Conservation (phyloP, 2,888 invertebrate genomes). For the Dendrolimus houi region DNA sequence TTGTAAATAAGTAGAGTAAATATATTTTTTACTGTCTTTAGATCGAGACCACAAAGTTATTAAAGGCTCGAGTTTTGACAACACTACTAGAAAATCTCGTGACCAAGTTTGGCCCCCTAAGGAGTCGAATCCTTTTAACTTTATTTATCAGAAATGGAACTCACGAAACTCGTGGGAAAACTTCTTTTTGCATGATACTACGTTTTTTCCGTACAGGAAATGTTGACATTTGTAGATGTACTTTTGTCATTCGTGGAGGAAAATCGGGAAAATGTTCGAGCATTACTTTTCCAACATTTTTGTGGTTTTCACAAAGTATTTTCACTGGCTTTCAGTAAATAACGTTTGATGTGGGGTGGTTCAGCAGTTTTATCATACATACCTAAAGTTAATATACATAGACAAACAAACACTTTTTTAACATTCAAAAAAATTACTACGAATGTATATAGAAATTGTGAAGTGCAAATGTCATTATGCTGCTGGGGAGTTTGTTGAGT, state of each 20-base stretch:
- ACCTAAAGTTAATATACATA: too few species aligned
- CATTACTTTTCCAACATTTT: background rate
- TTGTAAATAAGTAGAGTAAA: too few species aligned
- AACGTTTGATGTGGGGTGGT: background rate
- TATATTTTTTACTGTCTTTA: too few species aligned
- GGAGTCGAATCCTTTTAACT: slow-evolving; percentile 53
- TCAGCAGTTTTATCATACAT: too few species aligned
- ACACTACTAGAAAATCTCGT: slow-evolving; percentile 11
- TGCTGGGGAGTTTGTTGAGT: too few species aligned
- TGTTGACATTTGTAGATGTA: slow-evolving; percentile 12
- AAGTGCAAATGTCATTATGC: too few species aligned
- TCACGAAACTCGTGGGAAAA: slow-evolving; percentile 31
- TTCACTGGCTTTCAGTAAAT: background rate
- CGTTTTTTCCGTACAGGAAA: slow-evolving; percentile 20
- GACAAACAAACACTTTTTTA: too few species aligned
- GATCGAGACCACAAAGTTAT: slow-evolving; percentile 15
- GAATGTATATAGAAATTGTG: too few species aligned
- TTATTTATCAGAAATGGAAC: slow-evolving; percentile 59
- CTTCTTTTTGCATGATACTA: slow-evolving; percentile 46
- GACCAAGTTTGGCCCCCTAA: slow-evolving; percentile 26
- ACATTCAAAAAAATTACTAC: too few species aligned
- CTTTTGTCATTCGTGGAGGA: slow-evolving; percentile 10
- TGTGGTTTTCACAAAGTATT: background rate
- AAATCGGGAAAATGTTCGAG: background rate
- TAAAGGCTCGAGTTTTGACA: slow-evolving; percentile 11